Percentiles rank a stretch among this genome's conserved stretches.
phyloP scores from a whole-genome alignment of 2,113 vertebrate species.

The Gasterosteus aculeatus region DNA sequence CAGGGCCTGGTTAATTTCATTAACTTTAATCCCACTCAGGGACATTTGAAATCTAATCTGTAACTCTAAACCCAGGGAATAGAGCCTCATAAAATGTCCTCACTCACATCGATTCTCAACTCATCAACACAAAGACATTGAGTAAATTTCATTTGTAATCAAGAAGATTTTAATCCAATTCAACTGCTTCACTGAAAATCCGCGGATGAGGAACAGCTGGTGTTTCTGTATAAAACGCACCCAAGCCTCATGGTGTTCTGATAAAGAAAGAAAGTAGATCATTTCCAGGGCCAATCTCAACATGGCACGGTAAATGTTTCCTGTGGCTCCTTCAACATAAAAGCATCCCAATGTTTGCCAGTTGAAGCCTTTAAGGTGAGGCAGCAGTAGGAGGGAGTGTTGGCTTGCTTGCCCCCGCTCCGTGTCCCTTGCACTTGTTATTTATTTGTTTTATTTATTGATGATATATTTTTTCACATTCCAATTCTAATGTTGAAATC shows the following conservation, averaged over 20 bases:
- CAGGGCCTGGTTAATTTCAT: neutral
- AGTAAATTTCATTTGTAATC: neutral
- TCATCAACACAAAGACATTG: neutral
- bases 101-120: neutral
- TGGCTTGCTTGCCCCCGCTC: too few relatives aligned
- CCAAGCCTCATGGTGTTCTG: neutral
- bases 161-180: neutral
- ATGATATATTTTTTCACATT: too few relatives aligned
- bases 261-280: neutral
- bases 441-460: too few relatives aligned
- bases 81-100: neutral
- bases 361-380: too few relatives aligned
- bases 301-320: neutral
- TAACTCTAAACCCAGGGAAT: neutral
- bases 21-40: neutral
- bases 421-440: too few relatives aligned
- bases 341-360: neutral
- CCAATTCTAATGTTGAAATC: too few relatives aligned
- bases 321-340: neutral
- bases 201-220: too few relatives aligned
- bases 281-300: neutral
- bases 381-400: too few relatives aligned
- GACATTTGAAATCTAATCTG: neutral
- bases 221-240: neutral
- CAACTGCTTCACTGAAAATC: neutral